Evolutionary conservation across 1,140 invertebrate species (phyloP), one percentile per base, ranked within the genome.

Genomic region (Ceratoteleas bidentatus): DNA sequence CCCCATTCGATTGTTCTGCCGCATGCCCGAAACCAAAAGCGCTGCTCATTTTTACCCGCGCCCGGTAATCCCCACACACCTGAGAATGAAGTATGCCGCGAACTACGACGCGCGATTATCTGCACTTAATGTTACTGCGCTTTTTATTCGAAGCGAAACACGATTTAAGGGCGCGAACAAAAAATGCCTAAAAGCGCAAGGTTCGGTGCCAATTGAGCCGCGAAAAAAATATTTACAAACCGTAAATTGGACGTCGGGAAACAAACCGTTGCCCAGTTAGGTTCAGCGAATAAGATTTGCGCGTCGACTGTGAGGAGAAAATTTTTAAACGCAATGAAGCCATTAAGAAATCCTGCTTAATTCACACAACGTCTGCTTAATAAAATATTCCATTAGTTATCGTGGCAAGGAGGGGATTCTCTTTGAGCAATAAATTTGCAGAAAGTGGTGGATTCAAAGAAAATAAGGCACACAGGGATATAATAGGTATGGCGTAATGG

Each of bases 401-500:
- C 9, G 64, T 62, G 50, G 47, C 54, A 34, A 58, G 45, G 57
- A 56, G 62, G 69, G 70, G 64, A 64, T 74, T 68, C 70, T 65
- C 76, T 73, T 79, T 79, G 68, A 66, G 70, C 47, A 74, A 81
- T 81, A 74, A 81, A 81, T 81, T 81, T 74, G 53, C 77, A 58
- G 50, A 64, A 74, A 74, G 65, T 65, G 75, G 60, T 72, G 53
- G 65, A 79, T 72, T 70, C 75, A 65, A 75, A 61, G 70, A 73
- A 79, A 85, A 81, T 81, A 84, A 83, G 64, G 72, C 60, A 72
- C 70, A 57, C 70, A 15, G 76, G 72, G 62, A 68, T 77, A 74
- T 82, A 77, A 79, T 81, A 83, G 81, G 80, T 84, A 80, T 85
- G 84, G 84, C 84, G 85, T 88, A 89, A 88, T 88, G 87, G 88